phyloP scores from a whole-genome alignment of 1,140 invertebrate genomes.

The Cyclina sinensis region DNA sequence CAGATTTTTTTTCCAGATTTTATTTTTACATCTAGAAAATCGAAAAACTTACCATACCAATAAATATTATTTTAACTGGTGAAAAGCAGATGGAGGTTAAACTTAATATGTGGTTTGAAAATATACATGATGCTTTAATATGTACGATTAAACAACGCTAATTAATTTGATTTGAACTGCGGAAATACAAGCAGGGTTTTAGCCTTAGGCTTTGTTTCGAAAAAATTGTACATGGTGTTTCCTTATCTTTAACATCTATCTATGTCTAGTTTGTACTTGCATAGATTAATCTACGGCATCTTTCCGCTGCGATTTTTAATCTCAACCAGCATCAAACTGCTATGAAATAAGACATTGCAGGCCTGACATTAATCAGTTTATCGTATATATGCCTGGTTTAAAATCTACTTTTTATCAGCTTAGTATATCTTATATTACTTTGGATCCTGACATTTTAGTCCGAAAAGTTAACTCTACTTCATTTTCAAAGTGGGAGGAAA shows the following conservation, averaged over 20 bases:
- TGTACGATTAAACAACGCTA: too few species aligned
- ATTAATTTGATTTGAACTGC: too few species aligned
- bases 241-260: constrained; percentile 30
- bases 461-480: neutral
- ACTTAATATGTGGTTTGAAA: too few species aligned
- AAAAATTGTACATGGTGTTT: too few species aligned
- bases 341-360: constrained; percentile 23
- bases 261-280: constrained; percentile 30
- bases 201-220: too few species aligned
- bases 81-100: too few species aligned
- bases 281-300: neutral
- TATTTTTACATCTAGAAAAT: too few species aligned
- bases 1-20: too few species aligned
- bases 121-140: too few species aligned
- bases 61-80: too few species aligned
- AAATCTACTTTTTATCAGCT: neutral
- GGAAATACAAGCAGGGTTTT: too few species aligned
- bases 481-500: constrained; percentile 21
- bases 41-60: too few species aligned
- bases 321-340: constrained; percentile 8
- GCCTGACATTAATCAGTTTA: constrained; percentile 23
- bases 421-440: constrained; percentile 1
- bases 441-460: neutral
- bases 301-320: neutral
- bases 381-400: constrained; percentile 9